Base-by-base conservation (phyloP, 2,113 vertebrate species). In the Lasiurus borealis region DNA sequence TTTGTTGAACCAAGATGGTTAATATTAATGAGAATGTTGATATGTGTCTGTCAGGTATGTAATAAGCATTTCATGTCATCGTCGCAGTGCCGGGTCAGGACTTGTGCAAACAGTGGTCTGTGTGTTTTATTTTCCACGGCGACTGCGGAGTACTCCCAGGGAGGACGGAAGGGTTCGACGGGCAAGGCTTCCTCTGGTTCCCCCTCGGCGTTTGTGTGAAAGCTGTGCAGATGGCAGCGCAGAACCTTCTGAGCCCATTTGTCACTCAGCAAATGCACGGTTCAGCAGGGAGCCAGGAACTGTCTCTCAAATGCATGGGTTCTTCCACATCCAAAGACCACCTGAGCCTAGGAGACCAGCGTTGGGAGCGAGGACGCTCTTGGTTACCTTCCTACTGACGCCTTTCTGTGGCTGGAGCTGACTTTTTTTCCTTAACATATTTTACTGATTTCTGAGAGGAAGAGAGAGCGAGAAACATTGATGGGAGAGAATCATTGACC, bases 11-110 rank as follows among this genome's bases (percentile, higher is more conserved):
- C 88, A 96, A 97, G 57, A 96, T 92, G 69, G 62, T 96, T 94
- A 93, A 84, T 93, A 90, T 95, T 94, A 97, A 92, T 95, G 85
- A 77, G 66, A 95, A 91, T 81, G 66, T 92, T 96, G 92, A 95
- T 96, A 94, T 83, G 72, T 87, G 57, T 86, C 93, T 64, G 46
- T 75, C 90, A 96, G 90, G 88, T 96, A 89, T 95, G 94, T 88
- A 96, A 95, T 95, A 93, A 83, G 73, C 62, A 95, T 90, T 94
- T 96, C 85, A 90, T 68, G 96, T 82, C 69, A 76, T 88, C 46
- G 95, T 96, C 95, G 82, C 68, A 90, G 71, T 83, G 44, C 57
- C 76, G 66, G 19, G 36, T 95, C 36, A 90, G 84, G 66, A 88
- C 75, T 44, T 96, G 48, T 62, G 23, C 40, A 77, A 95, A 95